A percentile compares a stretch with the other conserved stretches of the same genome.
These are phyloP conservation scores for Hypothenemus hampei DNA, from an alignment of 1,140 invertebrate genomes.

Conservation along the genomic window DNA sequence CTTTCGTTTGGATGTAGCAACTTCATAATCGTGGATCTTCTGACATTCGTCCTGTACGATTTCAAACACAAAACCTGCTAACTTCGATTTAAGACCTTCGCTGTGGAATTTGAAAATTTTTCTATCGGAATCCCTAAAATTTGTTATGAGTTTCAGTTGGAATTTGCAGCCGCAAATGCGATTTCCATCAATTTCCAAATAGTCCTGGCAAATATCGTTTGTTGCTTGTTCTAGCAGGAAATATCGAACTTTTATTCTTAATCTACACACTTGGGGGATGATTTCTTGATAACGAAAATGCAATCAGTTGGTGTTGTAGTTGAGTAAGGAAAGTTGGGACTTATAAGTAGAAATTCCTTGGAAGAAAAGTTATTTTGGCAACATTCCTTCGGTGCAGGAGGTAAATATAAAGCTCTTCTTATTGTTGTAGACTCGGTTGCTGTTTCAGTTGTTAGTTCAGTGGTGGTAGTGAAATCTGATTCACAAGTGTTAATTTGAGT, in stretches of 20 bases:
- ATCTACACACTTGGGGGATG: conserved; percentile 47
- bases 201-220: conserved; percentile 48
- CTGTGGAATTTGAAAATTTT: conserved; percentile 44
- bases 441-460: neutral
- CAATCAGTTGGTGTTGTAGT: conserved; percentile 45
- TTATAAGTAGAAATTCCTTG: conserved; percentile 49
- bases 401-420: neutral
- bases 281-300: conserved; percentile 48
- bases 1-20: conserved; percentile 29
- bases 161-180: conserved; percentile 54
- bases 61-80: conserved; percentile 52
- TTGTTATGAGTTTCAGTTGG: conserved; percentile 45
- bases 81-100: conserved; percentile 24
- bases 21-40: too few species aligned
- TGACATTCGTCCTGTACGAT: conserved; percentile 52
- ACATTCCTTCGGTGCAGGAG: neutral
- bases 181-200: conserved; percentile 53
- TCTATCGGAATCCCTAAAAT: conserved; percentile 33
- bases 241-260: conserved; percentile 52
- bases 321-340: conserved; percentile 53
- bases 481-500: too few species aligned
- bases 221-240: conserved; percentile 49
- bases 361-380: conserved; percentile 50
- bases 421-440: neutral
- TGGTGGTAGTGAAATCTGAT: too few species aligned